Evolutionary conservation across 2,797 vertebrate species (phyloP).

Genomic region (Diceros bicornis): DNA sequence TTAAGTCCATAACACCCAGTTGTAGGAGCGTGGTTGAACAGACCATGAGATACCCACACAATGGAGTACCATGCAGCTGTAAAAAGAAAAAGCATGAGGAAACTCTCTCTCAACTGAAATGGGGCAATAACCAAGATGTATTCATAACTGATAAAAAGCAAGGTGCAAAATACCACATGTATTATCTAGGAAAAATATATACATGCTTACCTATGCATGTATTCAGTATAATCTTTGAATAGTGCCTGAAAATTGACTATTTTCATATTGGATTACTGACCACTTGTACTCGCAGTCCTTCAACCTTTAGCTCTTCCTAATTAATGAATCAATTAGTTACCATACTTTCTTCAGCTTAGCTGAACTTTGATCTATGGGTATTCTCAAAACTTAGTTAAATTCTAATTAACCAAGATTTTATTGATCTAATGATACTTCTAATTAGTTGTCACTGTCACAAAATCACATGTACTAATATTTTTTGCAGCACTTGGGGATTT

Average conservation of each 20-base stretch:
- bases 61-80: neutral
- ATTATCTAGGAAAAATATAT: neutral
- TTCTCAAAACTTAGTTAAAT: conserved; percentile 44
- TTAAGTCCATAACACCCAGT: neutral
- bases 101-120: neutral
- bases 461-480: neutral
- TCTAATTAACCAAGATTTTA: conserved; percentile 2
- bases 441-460: neutral
- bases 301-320: neutral
- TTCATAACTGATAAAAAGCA: neutral
- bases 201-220: neutral
- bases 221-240: neutral
- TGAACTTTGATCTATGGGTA: conserved; percentile 4
- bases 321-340: neutral
- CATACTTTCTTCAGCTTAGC: neutral
- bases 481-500: neutral
- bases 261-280: neutral
- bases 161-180: neutral
- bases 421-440: conserved; percentile 25
- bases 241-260: neutral
- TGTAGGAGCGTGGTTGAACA: neutral
- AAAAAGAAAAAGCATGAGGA: neutral
- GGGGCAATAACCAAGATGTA: neutral
- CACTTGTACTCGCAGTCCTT: neutral
- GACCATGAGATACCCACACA: neutral